Evolutionary conservation across 1,140 invertebrate species (phyloP), one percentile per base, ranked within the genome.

Genomic region (Nylanderia fulva): DNA sequence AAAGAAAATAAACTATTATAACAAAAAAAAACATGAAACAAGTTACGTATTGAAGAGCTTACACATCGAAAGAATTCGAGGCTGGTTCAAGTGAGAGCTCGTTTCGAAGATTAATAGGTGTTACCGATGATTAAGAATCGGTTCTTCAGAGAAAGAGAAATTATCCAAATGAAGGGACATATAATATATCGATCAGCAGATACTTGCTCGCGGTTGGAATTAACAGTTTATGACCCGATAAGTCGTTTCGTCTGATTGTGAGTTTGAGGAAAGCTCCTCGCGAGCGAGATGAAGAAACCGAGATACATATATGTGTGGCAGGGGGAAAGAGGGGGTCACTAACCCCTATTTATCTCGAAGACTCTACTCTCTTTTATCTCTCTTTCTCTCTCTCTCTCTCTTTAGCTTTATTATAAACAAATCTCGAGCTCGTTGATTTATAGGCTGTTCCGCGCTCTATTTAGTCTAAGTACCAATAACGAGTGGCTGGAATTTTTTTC

Each of bases 271-370:
- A 72, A 85, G 36, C 45, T 69, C 29, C 45, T 71, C 48, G 63
- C 36, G 15, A 64, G 27, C 29, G 39, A 64, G 66, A 79, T 42
- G 42, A 54, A 60, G 36, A 68, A 61, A 71, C 13, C 75, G 27
- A 60, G 27, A 76, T 13, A 36, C 4, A 42, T 9, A 21, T 42
- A 36, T 18, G 60, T 13, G 45, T 18, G 18, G 15, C 29, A 64
- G 45, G 42, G 58, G 63, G 58, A 33, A 69, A 18, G 61, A 68
- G 72, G 77, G 69, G 88, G 90, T 91, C 91, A 88, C 66, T 91
- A 90, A 91, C 91, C 89, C 76, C 71, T 63, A 79, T 86, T 90
- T 90, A 90, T 90, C 88, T 87, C 82, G 66, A 24, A 36, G 64
- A 63, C 68, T 85, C 66, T 86, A 71, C 56, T 61, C 66, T 84